phyloP scores from a whole-genome alignment of 2,888 invertebrate genomes.

The Malachius bipustulatus region DNA sequence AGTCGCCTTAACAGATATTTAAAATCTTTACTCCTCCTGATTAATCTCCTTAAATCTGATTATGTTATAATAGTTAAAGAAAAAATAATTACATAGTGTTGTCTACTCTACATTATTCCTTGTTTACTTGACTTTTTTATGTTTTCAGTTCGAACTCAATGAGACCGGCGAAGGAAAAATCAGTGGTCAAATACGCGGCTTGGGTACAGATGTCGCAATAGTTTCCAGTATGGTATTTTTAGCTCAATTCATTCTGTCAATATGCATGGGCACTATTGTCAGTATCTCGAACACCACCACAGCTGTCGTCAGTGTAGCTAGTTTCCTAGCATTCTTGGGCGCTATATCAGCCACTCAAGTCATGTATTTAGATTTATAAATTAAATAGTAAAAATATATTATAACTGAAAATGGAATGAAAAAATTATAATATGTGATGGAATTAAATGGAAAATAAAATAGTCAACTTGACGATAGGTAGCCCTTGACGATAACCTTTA shows the following conservation, averaged over 20 bases:
- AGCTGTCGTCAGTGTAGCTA: constrained; percentile 77
- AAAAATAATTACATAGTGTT: neutral
- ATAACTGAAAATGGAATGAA: too few species aligned
- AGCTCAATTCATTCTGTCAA: constrained; percentile 83
- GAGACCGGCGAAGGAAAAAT: constrained; percentile 42
- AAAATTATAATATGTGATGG: too few species aligned
- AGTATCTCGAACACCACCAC: constrained; percentile 71
- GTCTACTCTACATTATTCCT: neutral
- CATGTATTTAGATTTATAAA: constrained; percentile 78
- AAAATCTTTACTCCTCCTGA: too few species aligned
- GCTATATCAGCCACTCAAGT: constrained; percentile 77
- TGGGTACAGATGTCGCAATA: constrained; percentile 90
- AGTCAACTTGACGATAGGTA: too few species aligned
- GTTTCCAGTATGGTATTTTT: constrained; percentile 91
- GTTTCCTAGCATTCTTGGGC: constrained; percentile 72
- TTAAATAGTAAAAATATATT: too few species aligned
- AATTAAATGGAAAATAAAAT: too few species aligned
- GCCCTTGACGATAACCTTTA: too few species aligned
- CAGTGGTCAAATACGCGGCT: constrained; percentile 62
- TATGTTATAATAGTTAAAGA: neutral
- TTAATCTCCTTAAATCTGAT: too few species aligned
- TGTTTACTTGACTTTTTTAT: constrained; percentile 6
- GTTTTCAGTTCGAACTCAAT: constrained; percentile 48
- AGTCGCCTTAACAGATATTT: too few species aligned
- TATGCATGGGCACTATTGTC: constrained; percentile 78